These are phyloP conservation scores for Biston betularia DNA, from an alignment of 2,888 invertebrate species.

Conservation along the genomic window DNA sequence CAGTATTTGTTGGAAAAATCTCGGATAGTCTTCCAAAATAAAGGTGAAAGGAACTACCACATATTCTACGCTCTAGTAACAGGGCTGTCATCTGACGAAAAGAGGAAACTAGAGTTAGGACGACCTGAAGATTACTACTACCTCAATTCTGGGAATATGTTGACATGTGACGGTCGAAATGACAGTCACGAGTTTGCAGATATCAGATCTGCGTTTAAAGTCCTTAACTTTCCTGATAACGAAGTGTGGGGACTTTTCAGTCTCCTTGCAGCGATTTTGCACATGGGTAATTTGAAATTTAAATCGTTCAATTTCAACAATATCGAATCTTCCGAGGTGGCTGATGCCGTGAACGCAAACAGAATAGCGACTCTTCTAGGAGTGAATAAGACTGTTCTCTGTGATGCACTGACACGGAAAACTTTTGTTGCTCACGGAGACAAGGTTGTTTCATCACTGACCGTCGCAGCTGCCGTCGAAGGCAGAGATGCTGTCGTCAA, in stretches of 20 bases:
- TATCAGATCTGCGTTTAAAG: constrained; percentile 96
- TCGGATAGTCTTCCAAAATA: constrained; percentile 95
- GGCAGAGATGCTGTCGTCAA: constrained; percentile 97
- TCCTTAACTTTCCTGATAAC: constrained; percentile 93
- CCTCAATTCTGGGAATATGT: constrained; percentile 91
- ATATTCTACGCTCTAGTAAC: constrained; percentile 97
- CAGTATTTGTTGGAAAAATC: constrained; percentile 98
- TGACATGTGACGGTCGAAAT: constrained; percentile 93
- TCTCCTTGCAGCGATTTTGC: constrained; percentile 94
- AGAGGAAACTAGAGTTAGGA: constrained; percentile 90
- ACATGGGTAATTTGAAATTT: constrained; percentile 96
- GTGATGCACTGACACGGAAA: constrained; percentile 93
- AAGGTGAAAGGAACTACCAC: constrained; percentile 97
- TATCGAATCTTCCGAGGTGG: constrained; percentile 94
- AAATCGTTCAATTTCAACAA: constrained; percentile 91
- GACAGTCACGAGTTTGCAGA: constrained; percentile 95
- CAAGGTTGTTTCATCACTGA: constrained; percentile 91
- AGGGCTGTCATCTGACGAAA: constrained; percentile 93
- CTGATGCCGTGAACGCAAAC: constrained; percentile 89
- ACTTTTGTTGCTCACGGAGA: constrained; percentile 95
- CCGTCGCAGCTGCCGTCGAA: constrained; percentile 91
- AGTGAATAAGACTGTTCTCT: constrained; percentile 89
- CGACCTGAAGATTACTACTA: constrained; percentile 92
- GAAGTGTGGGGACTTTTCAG: constrained; percentile 95
- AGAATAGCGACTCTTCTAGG: constrained; percentile 91